phyloP scores from a whole-genome alignment of 1,140 invertebrate species.

The Hyles euphorbiae region DNA sequence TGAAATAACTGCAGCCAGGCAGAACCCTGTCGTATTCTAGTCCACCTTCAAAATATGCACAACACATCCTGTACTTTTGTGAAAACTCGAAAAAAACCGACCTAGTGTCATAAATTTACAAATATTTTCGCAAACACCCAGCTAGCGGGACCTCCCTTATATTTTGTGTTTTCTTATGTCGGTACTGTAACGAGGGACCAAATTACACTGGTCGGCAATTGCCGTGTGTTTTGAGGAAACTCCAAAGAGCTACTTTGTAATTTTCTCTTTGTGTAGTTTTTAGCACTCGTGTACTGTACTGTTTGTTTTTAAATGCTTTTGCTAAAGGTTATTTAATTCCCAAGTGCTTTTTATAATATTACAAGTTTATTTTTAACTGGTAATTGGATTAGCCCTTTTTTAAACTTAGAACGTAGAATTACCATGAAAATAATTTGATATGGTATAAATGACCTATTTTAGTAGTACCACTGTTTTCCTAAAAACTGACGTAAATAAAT shows the following conservation, averaged over 20 bases:
- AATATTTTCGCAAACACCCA: conserved; percentile 30
- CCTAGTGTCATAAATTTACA: conserved; percentile 34
- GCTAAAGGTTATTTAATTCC: too few relatives aligned
- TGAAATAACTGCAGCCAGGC: too few relatives aligned
- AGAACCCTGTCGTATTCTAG: too few relatives aligned
- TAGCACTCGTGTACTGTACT: neutral
- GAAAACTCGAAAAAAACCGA: conserved; percentile 29
- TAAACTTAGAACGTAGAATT: too few relatives aligned
- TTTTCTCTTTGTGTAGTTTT: conserved; percentile 23
- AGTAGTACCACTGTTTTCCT: too few relatives aligned
- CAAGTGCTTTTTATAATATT: too few relatives aligned
- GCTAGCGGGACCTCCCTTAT: conserved; percentile 13
- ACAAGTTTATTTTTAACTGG: too few relatives aligned
- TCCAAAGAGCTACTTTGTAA: conserved; percentile 33
- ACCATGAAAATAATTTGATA: too few relatives aligned
- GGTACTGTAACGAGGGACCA: conserved; percentile 4
- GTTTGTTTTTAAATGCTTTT: neutral
- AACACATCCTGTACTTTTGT: conserved; percentile 10
- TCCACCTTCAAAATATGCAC: too few relatives aligned
- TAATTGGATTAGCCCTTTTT: too few relatives aligned
- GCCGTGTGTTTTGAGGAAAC: conserved; percentile 23
- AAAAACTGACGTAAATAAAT: too few relatives aligned
- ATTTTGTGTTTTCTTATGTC: neutral
- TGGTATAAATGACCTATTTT: too few relatives aligned
- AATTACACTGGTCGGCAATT: conserved; percentile 14